phyloP scores from a whole-genome alignment of 2,888 invertebrate species.

The Ditylenchus weischeri region DNA sequence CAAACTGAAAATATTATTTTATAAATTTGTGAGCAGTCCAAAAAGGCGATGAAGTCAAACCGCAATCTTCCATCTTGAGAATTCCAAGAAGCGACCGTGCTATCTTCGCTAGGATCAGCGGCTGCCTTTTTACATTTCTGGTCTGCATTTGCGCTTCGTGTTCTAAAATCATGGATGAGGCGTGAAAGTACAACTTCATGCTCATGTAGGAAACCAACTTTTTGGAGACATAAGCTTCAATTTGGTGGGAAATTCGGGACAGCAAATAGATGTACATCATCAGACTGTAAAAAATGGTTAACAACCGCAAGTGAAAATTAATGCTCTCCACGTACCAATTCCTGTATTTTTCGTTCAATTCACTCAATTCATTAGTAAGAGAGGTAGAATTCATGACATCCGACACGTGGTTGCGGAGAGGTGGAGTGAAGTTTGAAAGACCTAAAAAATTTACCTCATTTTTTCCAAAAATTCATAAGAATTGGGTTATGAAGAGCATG shows the following conservation, averaged over 20 bases:
- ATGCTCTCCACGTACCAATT: no score
- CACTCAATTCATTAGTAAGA: slow-evolving; percentile 4
- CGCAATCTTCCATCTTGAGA: neutral
- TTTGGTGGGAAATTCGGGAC: slow-evolving; percentile 15
- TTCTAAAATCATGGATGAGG: no score
- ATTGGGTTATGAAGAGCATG: no score
- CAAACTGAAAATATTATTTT: no score
- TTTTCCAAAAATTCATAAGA: no score
- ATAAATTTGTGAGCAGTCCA: no score
- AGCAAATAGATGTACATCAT: slow-evolving; percentile 27
- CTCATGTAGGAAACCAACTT: no score
- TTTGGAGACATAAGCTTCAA: no score
- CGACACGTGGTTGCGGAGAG: slow-evolving; percentile 12
- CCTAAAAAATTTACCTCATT: neutral
- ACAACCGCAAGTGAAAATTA: neutral
- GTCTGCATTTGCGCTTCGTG: no score
- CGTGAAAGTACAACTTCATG: no score
- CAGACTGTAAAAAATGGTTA: neutral
- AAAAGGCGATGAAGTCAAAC: no score
- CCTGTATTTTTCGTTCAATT: slow-evolving; percentile 17
- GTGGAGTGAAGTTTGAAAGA: slow-evolving; percentile 5
- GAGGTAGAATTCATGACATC: slow-evolving; percentile 1
- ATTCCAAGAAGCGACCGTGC: neutral
- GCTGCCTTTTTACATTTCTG: slow-evolving; percentile 5
- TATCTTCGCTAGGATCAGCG: neutral